phyloP scores from a whole-genome alignment of 2,113 vertebrate genomes.

The Leptobrachium ailaonicum region DNA sequence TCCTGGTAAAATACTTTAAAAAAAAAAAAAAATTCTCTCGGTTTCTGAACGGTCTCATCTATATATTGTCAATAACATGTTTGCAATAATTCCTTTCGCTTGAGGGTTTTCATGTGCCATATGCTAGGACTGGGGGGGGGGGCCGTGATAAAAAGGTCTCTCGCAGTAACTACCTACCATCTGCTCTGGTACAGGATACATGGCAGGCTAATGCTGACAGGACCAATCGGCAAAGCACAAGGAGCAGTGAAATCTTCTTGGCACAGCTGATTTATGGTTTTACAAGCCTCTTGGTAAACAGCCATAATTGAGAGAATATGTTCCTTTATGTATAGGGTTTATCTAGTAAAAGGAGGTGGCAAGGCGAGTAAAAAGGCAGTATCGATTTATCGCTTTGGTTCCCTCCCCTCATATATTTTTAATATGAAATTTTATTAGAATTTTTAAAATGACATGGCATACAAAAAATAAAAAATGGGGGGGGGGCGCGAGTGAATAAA shows the following conservation, averaged over 20 bases:
- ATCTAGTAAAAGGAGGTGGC: slow-evolving; percentile 49
- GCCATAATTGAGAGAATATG: slow-evolving; percentile 56
- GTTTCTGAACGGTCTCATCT: slow-evolving; percentile 43
- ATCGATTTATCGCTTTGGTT: neutral
- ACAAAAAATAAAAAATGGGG: no score
- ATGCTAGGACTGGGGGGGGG: slow-evolving; percentile 65
- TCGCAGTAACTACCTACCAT: slow-evolving; percentile 73
- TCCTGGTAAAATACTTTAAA: no score
- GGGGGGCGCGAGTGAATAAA: no score
- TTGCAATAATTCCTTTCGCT: slow-evolving; percentile 56
- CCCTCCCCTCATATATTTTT: no score
- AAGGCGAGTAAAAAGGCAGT: neutral
- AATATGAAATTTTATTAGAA: no score
- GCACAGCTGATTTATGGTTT: slow-evolving; percentile 70
- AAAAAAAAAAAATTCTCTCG: neutral
- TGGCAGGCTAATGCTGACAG: slow-evolving; percentile 56
- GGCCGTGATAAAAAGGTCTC: slow-evolving; percentile 64
- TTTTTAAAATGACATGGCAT: no score
- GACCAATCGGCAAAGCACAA: slow-evolving; percentile 64
- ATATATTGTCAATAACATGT: slow-evolving; percentile 58
- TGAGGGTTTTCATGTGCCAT: slow-evolving; percentile 59
- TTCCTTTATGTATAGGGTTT: slow-evolving; percentile 52
- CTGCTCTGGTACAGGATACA: slow-evolving; percentile 67
- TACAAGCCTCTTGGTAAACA: slow-evolving; percentile 72
- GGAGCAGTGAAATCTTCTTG: slow-evolving; percentile 68